Base-by-base conservation (phyloP, 2,113 vertebrate genomes). In the Laterallus jamaicensis region DNA sequence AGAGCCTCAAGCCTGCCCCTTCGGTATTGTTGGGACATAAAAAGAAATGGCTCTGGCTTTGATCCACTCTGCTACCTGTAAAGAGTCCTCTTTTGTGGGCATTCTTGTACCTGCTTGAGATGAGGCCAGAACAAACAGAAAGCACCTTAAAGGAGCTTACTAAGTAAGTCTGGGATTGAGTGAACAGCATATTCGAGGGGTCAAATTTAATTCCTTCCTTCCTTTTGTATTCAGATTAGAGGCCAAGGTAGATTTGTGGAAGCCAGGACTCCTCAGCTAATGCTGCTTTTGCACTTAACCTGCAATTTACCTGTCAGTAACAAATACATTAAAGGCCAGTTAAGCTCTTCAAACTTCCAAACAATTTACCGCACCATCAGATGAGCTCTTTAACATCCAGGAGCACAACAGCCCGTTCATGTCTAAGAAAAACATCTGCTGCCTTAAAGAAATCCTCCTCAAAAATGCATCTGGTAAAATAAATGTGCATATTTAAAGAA, bases 211-310 rank as follows among this genome's bases (percentile, higher is more conserved):
- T 98, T 98, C 98, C 96, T 98, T 97, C 96, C 97, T 98, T 97
- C 96, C 98, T 98, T 99, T 99, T 99, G 98, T 99, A 98, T 99
- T 99, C 98, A 99, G 99, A 99, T 99, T 99, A 99, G 98, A 99
- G 98, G 98, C 98, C 98, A 98, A 98, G 98, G 98, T 98, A 98
- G 99, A 99, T 99, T 99, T 99, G 97, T 97, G 97, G 98, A 98
- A 98, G 98, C 98, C 96, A 97, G 95, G 96, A 98, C 98, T 98
- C 97, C 98, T 98, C 98, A 98, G 98, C 98, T 99, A 98, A 98
- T 98, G 98, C 98, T 97, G 97, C 98, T 98, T 99, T 98, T 98
- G 98, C 98, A 99, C 98, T 99, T 99, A 99, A 99, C 99, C 98
- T 99, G 98, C 98, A 99, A 99, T 99, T 99, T 99, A 99, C 98